A percentile compares a stretch with the other conserved stretches of the same genome.
Evolutionary conservation across 2,888 invertebrate species (phyloP).

Genomic region (Torymus tubicola): DNA sequence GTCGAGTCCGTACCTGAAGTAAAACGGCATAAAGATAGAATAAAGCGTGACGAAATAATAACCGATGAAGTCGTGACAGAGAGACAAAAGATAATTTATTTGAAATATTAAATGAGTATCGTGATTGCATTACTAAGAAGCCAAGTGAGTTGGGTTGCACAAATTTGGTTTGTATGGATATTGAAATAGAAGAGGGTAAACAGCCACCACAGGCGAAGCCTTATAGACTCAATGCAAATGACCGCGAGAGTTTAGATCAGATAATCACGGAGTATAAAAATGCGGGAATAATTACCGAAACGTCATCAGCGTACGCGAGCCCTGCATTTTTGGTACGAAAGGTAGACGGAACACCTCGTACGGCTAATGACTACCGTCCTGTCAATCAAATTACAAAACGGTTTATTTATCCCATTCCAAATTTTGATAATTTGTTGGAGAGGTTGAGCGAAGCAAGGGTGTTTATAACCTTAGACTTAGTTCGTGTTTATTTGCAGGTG

Average conservation of each 20-base stretch:
- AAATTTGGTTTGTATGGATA: conserved; percentile 49
- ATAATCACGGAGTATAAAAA: conserved; percentile 46
- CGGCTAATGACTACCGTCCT: conserved; percentile 46
- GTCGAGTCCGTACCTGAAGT: neutral
- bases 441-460: conserved; percentile 3
- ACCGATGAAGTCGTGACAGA: neutral
- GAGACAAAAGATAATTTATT: conserved; percentile 7
- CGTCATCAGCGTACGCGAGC: conserved; percentile 46
- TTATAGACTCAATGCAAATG: conserved; percentile 46
- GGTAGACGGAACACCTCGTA: conserved; percentile 45
- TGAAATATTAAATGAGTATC: conserved; percentile 38
- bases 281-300: conserved; percentile 48
- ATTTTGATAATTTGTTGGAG: conserved; percentile 48
- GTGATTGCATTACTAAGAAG: conserved; percentile 44
- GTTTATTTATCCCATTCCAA: conserved; percentile 39
- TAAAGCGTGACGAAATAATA: conserved; percentile 20
- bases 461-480: conserved; percentile 47
- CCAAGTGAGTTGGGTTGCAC: conserved; percentile 43
- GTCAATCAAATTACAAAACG: conserved; percentile 38
- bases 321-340: conserved; percentile 53
- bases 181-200: conserved; percentile 24
- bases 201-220: conserved; percentile 44
- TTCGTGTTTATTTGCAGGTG: conserved; percentile 38
- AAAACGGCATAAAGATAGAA: neutral
- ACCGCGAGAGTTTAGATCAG: conserved; percentile 38